A percentile compares a stretch with the other conserved stretches of the same genome.
These are phyloP conservation scores for Crocallis elinguaria DNA, from an alignment of 2,888 invertebrate genomes.

Conservation along the genomic window DNA sequence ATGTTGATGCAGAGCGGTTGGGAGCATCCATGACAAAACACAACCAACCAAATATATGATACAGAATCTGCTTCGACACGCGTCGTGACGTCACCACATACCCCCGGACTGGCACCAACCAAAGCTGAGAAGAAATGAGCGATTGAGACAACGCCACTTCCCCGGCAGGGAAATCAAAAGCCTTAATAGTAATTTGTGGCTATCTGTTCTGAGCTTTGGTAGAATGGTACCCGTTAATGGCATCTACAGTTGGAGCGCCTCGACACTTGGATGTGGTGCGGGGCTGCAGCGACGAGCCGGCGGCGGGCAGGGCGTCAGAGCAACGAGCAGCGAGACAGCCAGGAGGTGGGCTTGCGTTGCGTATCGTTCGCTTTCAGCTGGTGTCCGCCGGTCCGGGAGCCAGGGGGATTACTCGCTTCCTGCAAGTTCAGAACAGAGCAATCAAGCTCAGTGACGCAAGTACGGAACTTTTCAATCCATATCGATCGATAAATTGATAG, in stretches of 20 bases:
- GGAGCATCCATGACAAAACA: neutral
- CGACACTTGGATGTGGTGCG: slow-evolving; percentile 42
- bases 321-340: slow-evolving; percentile 94
- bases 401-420: slow-evolving; percentile 96
- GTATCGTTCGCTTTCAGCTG: slow-evolving; percentile 91
- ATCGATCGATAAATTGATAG: no score
- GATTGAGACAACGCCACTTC: neutral
- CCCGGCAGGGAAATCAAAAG: neutral
- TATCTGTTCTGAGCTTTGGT: slow-evolving; percentile 9
- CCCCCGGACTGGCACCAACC: neutral
- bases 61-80: slow-evolving; percentile 2
- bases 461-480: no score
- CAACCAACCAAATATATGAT: slow-evolving; percentile 2
- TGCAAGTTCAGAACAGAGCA: no score
- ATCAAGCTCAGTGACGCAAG: no score
- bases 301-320: slow-evolving; percentile 88
- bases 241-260: slow-evolving; percentile 30
- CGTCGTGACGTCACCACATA: neutral
- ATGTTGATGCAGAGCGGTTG: neutral
- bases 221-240: slow-evolving; percentile 15
- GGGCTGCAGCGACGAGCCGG: slow-evolving; percentile 21
- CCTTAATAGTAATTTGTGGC: neutral
- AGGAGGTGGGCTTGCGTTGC: slow-evolving; percentile 92
- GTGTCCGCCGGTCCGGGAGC: slow-evolving; percentile 89
- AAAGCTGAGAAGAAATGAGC: slow-evolving; percentile 7